Conservation (phyloP, 2,888 invertebrate species). For the Chrysomela aeneicollis region DNA sequence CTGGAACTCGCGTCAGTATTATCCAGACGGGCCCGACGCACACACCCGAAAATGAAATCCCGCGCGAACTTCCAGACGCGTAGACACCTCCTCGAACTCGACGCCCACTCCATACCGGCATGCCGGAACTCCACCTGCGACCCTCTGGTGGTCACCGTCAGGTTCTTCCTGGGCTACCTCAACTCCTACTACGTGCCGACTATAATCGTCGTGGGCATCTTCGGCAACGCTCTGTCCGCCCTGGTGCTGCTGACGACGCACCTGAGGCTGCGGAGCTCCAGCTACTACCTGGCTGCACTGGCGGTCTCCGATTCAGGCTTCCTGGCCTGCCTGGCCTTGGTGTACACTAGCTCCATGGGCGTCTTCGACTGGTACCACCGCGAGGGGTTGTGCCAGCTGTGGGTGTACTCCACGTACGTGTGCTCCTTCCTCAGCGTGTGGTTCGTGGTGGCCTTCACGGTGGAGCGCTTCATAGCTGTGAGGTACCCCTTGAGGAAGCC, state of each 20-base stretch:
- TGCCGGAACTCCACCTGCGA: conserved; percentile 6
- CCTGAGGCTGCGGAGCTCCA: conserved; percentile 69
- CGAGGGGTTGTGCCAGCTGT: conserved; percentile 65
- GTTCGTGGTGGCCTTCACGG: conserved; percentile 75
- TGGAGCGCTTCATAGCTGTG: conserved; percentile 74
- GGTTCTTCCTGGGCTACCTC: conserved; percentile 59
- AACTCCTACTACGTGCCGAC: conserved; percentile 68
- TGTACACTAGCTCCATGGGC: conserved; percentile 64
- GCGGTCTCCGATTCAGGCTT: conserved; percentile 70
- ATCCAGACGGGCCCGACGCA: too few relatives aligned
- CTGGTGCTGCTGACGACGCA: conserved; percentile 69
- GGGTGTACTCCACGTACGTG: conserved; percentile 55
- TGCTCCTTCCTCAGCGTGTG: conserved; percentile 73
- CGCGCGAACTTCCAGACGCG: not conserved
- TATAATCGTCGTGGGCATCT: conserved; percentile 67
- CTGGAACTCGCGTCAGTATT: too few relatives aligned
- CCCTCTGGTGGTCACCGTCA: conserved; percentile 14
- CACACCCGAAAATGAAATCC: too few relatives aligned
- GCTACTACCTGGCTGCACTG: conserved; percentile 70
- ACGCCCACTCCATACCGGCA: too few relatives aligned
- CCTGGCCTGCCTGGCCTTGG: conserved; percentile 64
- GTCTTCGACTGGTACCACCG: conserved; percentile 64
- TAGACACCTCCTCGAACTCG: not conserved
- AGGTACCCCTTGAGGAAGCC: conserved; percentile 69
- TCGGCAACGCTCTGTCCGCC: conserved; percentile 69